Conservation (phyloP, 2,797 vertebrate genomes). For the Microctenopoma lineatum region DNA sequence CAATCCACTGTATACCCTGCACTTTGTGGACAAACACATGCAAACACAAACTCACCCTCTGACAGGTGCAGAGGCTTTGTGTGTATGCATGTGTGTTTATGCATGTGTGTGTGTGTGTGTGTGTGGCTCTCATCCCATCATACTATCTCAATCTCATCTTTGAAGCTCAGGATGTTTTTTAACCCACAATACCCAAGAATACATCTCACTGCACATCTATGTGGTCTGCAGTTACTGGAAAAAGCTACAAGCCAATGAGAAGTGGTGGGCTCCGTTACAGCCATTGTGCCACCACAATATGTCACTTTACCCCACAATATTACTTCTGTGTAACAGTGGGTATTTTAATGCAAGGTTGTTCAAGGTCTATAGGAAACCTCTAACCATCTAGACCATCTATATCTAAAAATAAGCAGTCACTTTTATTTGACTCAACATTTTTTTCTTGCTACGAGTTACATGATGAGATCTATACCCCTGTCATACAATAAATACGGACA, state of each 20-base stretch:
- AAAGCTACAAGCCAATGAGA: conserved; percentile 56
- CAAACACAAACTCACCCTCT: not conserved
- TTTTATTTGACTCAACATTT: not conserved
- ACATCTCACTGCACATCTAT: conserved; percentile 40
- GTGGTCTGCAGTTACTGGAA: conserved; percentile 73
- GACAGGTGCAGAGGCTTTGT: conserved; percentile 34
- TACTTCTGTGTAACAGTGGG: conserved; percentile 13
- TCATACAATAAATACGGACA: not conserved
- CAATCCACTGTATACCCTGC: not conserved
- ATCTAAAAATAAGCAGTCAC: not conserved
- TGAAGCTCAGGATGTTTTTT: conserved; percentile 12
- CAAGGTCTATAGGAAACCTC: conserved; percentile 5
- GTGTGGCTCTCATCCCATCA: conserved; percentile 21
- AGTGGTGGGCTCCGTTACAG: conserved; percentile 67
- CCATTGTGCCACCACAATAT: conserved; percentile 54
- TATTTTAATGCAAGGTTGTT: conserved; percentile 38
- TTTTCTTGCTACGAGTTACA: not conserved
- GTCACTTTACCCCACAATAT: conserved; percentile 54
- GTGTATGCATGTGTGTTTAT: not conserved
- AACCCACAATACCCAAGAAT: conserved; percentile 40
- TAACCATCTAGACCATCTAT: not conserved
- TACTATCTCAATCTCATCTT: conserved; percentile 7
- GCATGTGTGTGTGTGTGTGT: conserved; percentile 12
- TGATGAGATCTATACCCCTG: not conserved
- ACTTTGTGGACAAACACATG: not conserved